These are phyloP conservation scores for Bufotes viridis DNA, from an alignment of 2,797 vertebrate species.

Conservation along the genomic window DNA sequence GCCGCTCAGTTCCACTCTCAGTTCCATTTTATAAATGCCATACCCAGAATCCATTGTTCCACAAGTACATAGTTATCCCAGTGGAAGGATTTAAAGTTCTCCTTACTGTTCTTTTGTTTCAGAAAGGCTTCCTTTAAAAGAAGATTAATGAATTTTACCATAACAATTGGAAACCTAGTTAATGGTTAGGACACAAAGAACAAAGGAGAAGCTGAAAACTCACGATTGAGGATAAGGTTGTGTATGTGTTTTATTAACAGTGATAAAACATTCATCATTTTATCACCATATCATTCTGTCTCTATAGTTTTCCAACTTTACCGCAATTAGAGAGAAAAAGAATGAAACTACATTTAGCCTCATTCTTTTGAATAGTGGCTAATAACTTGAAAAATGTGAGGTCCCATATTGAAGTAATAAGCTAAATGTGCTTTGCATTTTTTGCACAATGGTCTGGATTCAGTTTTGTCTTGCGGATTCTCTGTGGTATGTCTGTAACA, in stretches of 20 bases:
- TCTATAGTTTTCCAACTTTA: background rate
- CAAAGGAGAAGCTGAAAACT: background rate
- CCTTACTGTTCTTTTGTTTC: background rate
- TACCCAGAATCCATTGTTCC: background rate
- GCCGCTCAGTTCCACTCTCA: too few relatives aligned
- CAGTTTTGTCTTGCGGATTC: background rate
- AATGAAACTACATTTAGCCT: constrained; percentile 12
- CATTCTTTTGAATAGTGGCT: constrained; percentile 13
- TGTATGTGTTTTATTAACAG: background rate
- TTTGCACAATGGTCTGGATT: constrained; percentile 43
- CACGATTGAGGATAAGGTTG: background rate
- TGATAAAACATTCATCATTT: background rate
- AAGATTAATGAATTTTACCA: background rate
- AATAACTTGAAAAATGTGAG: constrained; percentile 22
- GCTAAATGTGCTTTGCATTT: constrained; percentile 40
- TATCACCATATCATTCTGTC: background rate
- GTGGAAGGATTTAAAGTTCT: background rate
- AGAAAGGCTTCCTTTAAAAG: background rate
- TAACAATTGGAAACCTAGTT: background rate
- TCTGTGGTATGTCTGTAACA: background rate
- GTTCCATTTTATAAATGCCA: background rate
- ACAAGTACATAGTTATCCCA: background rate
- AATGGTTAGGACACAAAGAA: background rate
- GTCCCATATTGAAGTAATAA: constrained; percentile 34
- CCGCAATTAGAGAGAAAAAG: background rate